Base-by-base conservation (phyloP, 2,888 invertebrate species). In the Lasiommata megera region DNA sequence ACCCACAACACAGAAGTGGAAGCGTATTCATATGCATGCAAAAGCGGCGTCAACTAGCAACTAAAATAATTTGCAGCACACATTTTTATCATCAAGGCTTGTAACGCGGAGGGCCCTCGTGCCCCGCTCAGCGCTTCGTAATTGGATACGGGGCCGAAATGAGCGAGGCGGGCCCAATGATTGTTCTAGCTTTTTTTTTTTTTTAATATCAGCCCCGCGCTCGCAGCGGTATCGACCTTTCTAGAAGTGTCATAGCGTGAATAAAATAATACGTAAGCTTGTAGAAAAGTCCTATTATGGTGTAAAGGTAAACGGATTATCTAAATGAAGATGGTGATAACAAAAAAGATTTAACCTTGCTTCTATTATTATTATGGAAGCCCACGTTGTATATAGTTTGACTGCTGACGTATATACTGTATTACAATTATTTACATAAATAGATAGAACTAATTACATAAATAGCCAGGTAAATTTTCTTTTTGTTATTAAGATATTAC, bases 71-170 rank as follows among this genome's bases (percentile, higher is more conserved):
- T 48, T 40, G 52, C 51, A 51, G 29, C 48, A 31, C 48, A 55
- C 40, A 52, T 52, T 51, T 56, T 47, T 43, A 54, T 60, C 52
- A 56, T 55, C 47, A 48, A 41, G 16, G 29, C 38, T 38, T 40
- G 50, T 54, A 37, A 17, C 28, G 8, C 17, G 16, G 40, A 61
- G 60, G 46, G 44, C 52, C 18, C 59, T 59, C 34, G 31, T 36
- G 48, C 31, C 43, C 23, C 56, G 23, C 47, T 52, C 56, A 53
- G 53, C 60, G 57, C 57, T 61, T 64, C 62, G 79, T 84, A 84
- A 84, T 84, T 84, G 84, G 84, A 82, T 79, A 78, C 77, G 79
- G 68, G 73, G 72, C 70, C 69, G 68, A 71, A 84, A 84, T 80
- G 84, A 80, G 82, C 78, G 75, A 69, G 69, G 72, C 69, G 82